Evolutionary conservation across 2,113 vertebrate genomes (phyloP).

Genomic region (Corythornis madagascariensis): DNA sequence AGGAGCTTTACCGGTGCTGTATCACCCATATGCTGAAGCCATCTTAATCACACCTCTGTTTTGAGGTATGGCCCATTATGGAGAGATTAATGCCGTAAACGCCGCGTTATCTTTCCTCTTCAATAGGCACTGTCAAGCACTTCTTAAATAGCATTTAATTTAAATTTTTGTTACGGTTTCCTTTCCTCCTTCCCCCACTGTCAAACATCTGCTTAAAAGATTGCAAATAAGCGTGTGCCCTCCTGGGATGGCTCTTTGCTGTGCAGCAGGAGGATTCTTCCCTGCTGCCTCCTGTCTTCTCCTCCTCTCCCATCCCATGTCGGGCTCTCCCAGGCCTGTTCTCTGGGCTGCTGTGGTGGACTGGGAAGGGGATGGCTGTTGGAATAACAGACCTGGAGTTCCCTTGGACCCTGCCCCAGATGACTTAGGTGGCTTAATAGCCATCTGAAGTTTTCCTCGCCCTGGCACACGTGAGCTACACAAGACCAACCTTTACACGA

Average conservation of each 20-base stretch:
- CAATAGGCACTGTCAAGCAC: not conserved
- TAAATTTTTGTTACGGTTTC: not conserved
- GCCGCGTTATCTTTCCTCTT: not conserved
- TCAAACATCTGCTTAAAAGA: not conserved
- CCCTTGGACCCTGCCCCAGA: not conserved
- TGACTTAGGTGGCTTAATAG: not conserved
- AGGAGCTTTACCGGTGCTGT: not conserved
- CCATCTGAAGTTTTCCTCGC: not conserved
- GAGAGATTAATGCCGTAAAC: not conserved
- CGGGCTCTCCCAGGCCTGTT: not conserved
- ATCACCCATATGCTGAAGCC: not conserved
- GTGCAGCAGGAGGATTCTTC: not conserved
- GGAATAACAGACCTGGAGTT: not conserved
- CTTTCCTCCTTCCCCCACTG: not conserved
- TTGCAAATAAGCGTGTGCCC: not conserved
- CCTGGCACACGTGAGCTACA: rapidly evolving
- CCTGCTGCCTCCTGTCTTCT: not conserved
- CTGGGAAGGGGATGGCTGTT: not conserved
- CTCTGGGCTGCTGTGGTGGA: not conserved
- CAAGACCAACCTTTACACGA: not conserved
- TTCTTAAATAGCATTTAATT: not conserved
- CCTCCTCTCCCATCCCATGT: not conserved
- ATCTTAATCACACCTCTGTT: not conserved
- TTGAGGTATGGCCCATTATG: not conserved
- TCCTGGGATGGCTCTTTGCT: not conserved